Base-by-base conservation (phyloP, 2,888 invertebrate genomes). In the Catocala fraxini region DNA sequence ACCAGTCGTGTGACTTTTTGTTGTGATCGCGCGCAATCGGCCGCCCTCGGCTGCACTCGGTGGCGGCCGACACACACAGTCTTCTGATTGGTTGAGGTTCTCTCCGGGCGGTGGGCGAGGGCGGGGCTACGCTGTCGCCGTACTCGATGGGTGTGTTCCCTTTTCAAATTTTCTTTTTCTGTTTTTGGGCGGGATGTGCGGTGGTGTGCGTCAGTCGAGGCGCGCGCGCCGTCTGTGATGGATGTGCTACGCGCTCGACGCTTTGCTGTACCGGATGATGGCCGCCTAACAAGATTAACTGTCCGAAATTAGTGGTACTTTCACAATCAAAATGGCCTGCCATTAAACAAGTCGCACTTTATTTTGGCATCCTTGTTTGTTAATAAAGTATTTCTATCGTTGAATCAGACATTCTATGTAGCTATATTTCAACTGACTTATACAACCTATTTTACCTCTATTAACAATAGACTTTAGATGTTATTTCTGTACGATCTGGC, bases 81-180 rank as follows among this genome's bases (percentile, higher is more conserved):
- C 11, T 53, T 52, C 68, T 70, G 68, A 91, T 91, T 91, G 90
- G 89, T 65, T 54, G 79, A 68, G 52, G n/a, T 61, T 54, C 34
- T 47, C 62, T 72, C 66, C 88, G 81, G 91, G 91, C 90, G 90
- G 90, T 82, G 69, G 81, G 70, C 63, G 71, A 72, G 74, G 93
- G 93, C 88, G 92, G 90, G 74, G 84, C 82, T 66, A n/a, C 9
- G 49, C 41, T 49, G 45, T 55, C 75, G 61, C 65, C 63, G 65
- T 63, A 35, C 73, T 73, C 83, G 85, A 89, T 93, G 94, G 92
- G 94, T 87, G 93, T 91, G 92, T 92, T 91, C 91, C 86, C 88
- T 92, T 92, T 92, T 90, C 86, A 90, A 88, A 90, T 92, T 91
- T 92, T 91, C 91, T 92, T 93, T 93, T 93, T 92, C 91, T 91